phyloP scores from a whole-genome alignment of 1,140 invertebrate species.

The Cataglyphis hispanica region DNA sequence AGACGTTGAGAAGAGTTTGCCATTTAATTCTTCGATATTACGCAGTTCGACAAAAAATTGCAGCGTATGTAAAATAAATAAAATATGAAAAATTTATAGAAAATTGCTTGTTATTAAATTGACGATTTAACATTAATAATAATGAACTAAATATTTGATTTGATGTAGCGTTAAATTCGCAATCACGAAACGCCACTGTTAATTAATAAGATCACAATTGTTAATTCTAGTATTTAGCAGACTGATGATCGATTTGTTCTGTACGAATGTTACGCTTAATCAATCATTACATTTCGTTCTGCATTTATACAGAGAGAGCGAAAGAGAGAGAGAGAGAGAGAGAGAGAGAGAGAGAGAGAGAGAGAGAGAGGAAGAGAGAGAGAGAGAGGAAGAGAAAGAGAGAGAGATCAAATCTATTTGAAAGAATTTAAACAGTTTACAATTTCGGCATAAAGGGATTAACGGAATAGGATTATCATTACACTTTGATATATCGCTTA shows the following conservation, averaged over 20 bases:
- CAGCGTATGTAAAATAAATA: too few relatives aligned
- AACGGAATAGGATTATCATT: constrained; percentile 20
- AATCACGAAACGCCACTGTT: constrained; percentile 27
- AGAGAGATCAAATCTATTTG: constrained; percentile 12
- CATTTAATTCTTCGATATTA: constrained; percentile 18
- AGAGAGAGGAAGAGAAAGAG: too few relatives aligned
- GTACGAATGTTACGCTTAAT: constrained; percentile 40
- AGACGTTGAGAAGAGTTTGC: not conserved
- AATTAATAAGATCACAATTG: constrained; percentile 61
- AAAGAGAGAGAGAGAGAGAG: too few relatives aligned
- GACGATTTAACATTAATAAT: constrained; percentile 30
- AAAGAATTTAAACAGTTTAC: constrained; percentile 49
- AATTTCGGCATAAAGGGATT: constrained; percentile 13
- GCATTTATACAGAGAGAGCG: constrained; percentile 15
- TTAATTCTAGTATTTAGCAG: constrained; percentile 41
- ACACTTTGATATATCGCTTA: not conserved
- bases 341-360: too few relatives aligned
- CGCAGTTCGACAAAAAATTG: too few relatives aligned
- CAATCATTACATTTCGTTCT: constrained; percentile 10
- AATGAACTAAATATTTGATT: not conserved
- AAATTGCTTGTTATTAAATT: not conserved
- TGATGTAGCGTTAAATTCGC: constrained; percentile 31
- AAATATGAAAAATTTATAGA: not conserved
- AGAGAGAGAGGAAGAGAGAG: not conserved
- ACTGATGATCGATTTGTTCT: constrained; percentile 39